Evolutionary conservation across 2,888 invertebrate species (phyloP).

Genomic region (Scaptomyza caliginosa): DNA sequence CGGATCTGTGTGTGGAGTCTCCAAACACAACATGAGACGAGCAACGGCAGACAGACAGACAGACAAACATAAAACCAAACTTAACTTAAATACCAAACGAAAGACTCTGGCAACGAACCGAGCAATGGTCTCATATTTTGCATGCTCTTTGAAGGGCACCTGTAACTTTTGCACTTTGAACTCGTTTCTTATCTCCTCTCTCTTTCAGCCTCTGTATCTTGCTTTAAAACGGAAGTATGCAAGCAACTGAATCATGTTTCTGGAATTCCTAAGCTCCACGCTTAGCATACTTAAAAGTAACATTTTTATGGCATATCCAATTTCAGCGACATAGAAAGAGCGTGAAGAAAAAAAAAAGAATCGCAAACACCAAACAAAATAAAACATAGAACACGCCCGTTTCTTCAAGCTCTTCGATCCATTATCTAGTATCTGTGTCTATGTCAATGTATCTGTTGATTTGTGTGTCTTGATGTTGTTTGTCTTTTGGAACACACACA

Average conservation of each 20-base stretch:
- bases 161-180: constrained; percentile 49
- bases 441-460: constrained; percentile 19
- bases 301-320: constrained; percentile 73
- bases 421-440: constrained; percentile 30
- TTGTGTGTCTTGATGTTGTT: constrained; percentile 43
- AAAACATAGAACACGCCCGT: constrained; percentile 53
- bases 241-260: constrained; percentile 59
- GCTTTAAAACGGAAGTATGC: constrained; percentile 64
- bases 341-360: constrained; percentile 1
- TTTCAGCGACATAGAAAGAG: constrained; percentile 46
- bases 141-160: not conserved
- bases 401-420: constrained; percentile 18
- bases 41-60: constrained; percentile 5
- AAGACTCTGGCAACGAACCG: constrained; percentile 75
- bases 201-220: not conserved
- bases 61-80: constrained; percentile 8
- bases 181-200: constrained; percentile 10
- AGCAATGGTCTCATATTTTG: constrained; percentile 10
- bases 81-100: constrained; percentile 46
- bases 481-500: constrained; percentile 58
- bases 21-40: constrained; percentile 56
- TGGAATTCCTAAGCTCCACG: constrained; percentile 49
- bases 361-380: constrained; percentile 19
- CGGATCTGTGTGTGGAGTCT: constrained; percentile 58
- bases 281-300: constrained; percentile 52